Percentiles rank a stretch among this genome's conserved stretches.
phyloP scores from a whole-genome alignment of 2,797 vertebrate genomes.

The Coregonus suidteri region DNA sequence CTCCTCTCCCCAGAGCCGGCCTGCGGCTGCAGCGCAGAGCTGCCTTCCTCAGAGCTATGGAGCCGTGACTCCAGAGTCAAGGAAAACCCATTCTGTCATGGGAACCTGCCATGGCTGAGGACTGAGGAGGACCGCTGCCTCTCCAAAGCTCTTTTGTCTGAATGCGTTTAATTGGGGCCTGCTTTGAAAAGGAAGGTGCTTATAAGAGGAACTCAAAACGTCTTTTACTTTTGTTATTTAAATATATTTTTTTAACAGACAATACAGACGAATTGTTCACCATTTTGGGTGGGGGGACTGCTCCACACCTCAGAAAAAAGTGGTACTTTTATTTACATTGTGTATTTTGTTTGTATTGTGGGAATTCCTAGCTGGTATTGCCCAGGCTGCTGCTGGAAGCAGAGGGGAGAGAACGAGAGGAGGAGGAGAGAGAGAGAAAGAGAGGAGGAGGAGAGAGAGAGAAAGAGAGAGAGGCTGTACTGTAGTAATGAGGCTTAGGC shows the following conservation, averaged over 20 bases:
- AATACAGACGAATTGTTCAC: constrained; percentile 64
- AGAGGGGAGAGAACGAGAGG: constrained; percentile 3
- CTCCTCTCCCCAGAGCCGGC: constrained; percentile 7
- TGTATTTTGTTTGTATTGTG: constrained; percentile 18
- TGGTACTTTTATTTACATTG: not conserved
- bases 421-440: not conserved
- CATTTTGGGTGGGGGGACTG: constrained; percentile 39
- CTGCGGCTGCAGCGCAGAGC: constrained; percentile 15
- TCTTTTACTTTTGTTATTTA: constrained; percentile 38
- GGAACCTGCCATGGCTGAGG: constrained; percentile 48
- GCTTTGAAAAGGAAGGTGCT: constrained; percentile 75
- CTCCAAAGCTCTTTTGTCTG: constrained; percentile 74
- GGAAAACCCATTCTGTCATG: constrained; percentile 65
- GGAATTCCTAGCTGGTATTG: constrained; percentile 29
- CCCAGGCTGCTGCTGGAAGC: constrained; percentile 4
- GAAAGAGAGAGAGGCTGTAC: constrained; percentile 42
- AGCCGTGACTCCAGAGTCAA: constrained; percentile 58
- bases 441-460: not conserved
- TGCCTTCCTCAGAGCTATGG: constrained; percentile 5
- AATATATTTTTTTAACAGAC: constrained; percentile 42
- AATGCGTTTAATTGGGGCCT: constrained; percentile 75
- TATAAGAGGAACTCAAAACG: constrained; percentile 67
- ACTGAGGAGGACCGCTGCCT: constrained; percentile 56
- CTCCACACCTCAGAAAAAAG: not conserved
- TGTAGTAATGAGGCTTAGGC: constrained; percentile 53